Conservation (phyloP, 2,888 invertebrate species). For the Phyllotreta cruciferae region DNA sequence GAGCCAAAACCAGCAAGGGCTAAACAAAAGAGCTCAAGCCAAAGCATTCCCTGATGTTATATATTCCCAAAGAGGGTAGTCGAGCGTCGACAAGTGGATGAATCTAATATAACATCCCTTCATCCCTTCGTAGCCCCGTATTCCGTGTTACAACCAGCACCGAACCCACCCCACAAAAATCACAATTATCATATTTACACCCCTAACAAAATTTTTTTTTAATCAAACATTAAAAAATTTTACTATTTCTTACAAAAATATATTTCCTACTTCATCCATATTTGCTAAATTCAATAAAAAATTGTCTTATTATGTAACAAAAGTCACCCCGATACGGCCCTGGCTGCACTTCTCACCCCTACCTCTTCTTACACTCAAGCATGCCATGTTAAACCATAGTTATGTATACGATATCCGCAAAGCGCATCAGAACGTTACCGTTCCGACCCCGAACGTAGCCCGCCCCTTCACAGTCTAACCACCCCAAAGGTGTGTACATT, state of each 20-base stretch:
- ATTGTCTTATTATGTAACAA: too few relatives aligned
- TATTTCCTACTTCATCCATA: too few relatives aligned
- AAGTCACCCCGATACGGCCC: too few relatives aligned
- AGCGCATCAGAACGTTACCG: slow-evolving; percentile 50
- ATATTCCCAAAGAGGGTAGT: slow-evolving; percentile 56
- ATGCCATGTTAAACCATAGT: slow-evolving; percentile 56
- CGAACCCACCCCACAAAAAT: too few relatives aligned
- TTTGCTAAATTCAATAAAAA: too few relatives aligned
- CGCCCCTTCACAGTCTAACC: slow-evolving; percentile 52
- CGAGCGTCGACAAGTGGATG: slow-evolving; percentile 56
- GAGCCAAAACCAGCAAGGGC: slow-evolving; percentile 43
- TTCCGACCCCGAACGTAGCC: not conserved
- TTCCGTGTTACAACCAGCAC: not conserved
- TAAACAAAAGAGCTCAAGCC: slow-evolving; percentile 48
- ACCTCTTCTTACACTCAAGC: slow-evolving; percentile 54
- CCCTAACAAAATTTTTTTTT: too few relatives aligned
- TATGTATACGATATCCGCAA: slow-evolving; percentile 57
- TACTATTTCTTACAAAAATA: too few relatives aligned
- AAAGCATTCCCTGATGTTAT: slow-evolving; percentile 49
- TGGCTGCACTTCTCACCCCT: not conserved
- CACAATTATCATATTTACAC: too few relatives aligned
- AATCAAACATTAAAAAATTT: too few relatives aligned
- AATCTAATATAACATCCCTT: slow-evolving; percentile 56
- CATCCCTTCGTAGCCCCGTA: not conserved
- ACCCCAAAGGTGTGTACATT: slow-evolving; percentile 69